Base-by-base conservation (phyloP, 1,140 invertebrate genomes). In the Coelopa frigida region DNA sequence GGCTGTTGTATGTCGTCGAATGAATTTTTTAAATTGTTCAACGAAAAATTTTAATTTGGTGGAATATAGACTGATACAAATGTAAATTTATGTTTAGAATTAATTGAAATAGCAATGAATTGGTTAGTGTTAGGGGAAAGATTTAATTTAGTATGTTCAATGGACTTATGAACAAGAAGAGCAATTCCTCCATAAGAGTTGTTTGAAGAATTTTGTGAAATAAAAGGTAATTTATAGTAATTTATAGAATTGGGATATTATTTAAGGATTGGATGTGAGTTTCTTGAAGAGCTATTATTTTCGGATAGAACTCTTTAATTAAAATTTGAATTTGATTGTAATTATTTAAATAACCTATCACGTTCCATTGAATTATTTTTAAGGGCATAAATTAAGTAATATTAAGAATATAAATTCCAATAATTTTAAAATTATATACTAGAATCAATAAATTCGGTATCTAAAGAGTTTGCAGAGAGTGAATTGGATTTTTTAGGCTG, bases 281-380 rank as follows among this genome's bases (percentile, higher is more conserved):
- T 49, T 54, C 50, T 49, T 52, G 40, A 29, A 54, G 33, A 11
- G 47, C 12, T 20, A 52, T 49, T n/a, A 54, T 47, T 26, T 47
- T 38, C 1, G 47, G 44, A 5, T 33, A 39, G 20, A 44, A 40
- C 44, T 39, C 24, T 49, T 54, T 47, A 14, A 54, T 54, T 21
- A 53, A 15, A 20, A 48, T 36, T 12, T 38, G 15, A 26, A 53
- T 27, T 10, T 55, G 24, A 31, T 39, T 52, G 26, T 47, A 52
- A 41, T 50, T 54, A 36, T 54, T 52, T 22, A 11, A 5, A 24
- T 49, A 51, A 26, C 47, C 50, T 37, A 49, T 32, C 2, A 49
- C 45, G 20, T 49, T 52, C 37, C 47, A 54, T 44, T 52, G 53
- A 18, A 52, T 35, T 33, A 54, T 20, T 24, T 32, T 53, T 44